Percentiles rank a stretch among this genome's conserved stretches.
These are phyloP conservation scores for Rhynchotus rufescens DNA, from an alignment of 2,797 vertebrate species.

Conservation along the genomic window DNA sequence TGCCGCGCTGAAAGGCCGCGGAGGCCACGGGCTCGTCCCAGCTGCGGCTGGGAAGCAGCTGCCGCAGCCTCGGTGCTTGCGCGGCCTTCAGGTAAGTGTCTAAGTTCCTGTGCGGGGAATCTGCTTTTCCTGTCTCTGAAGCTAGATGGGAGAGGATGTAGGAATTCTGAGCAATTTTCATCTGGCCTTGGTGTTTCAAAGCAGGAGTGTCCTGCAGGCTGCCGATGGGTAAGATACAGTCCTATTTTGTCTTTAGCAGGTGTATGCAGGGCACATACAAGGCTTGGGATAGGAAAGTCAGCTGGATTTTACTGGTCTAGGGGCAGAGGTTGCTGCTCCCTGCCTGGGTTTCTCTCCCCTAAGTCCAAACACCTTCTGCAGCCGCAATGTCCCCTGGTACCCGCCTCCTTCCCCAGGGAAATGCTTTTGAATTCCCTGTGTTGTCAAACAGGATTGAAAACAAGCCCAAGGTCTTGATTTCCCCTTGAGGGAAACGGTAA, in stretches of 20 bases:
- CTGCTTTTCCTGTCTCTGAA: neutral
- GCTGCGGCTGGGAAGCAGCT: neutral
- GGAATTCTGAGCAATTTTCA: neutral
- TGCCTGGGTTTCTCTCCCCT: too few relatives aligned
- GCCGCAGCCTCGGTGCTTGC: neutral
- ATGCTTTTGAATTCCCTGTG: neutral
- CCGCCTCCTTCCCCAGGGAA: too few relatives aligned
- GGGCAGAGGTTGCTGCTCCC: neutral
- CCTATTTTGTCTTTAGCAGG: constrained; percentile 25
- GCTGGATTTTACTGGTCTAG: neutral
- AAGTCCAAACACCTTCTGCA: too few relatives aligned
- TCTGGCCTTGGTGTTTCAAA: neutral
- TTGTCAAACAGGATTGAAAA: neutral
- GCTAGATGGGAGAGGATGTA: neutral
- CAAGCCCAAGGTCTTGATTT: neutral
- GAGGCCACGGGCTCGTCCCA: accelerated
- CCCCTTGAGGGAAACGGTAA: neutral
- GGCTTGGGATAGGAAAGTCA: too few relatives aligned
- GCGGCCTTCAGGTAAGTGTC: neutral
- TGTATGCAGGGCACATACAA: neutral
- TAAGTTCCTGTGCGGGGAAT: neutral
- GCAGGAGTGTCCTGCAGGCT: neutral
- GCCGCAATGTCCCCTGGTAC: neutral
- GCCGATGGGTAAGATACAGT: neutral
- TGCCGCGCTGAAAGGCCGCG: neutral